These are phyloP conservation scores for Tadarida brasiliensis DNA, from an alignment of 2,797 vertebrate genomes.

Conservation along the genomic window DNA sequence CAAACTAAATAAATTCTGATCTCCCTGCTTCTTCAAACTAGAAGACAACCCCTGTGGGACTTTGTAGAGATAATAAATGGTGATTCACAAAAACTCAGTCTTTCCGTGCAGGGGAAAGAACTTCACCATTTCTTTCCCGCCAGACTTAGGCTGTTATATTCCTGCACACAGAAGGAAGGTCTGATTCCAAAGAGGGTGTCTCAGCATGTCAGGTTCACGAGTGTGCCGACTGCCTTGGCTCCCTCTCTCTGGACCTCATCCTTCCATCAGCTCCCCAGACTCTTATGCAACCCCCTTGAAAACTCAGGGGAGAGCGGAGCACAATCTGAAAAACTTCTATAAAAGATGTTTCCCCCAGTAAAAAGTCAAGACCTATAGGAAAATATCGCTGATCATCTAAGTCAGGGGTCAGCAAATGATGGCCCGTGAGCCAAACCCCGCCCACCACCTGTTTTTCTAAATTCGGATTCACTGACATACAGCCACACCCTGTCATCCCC, in stretches of 20 bases:
- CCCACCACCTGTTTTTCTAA: neutral
- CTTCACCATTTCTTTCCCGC: neutral
- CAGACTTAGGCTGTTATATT: neutral
- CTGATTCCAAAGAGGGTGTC: neutral
- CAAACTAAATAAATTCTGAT: neutral
- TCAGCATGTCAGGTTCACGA: neutral
- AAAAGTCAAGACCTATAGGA: neutral
- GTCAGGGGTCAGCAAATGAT: neutral
- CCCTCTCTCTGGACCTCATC: neutral
- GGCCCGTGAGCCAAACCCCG: neutral
- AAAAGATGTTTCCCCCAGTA: neutral
- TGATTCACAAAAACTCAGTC: neutral
- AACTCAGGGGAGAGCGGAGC: neutral
- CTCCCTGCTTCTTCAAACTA: neutral
- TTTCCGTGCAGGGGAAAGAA: neutral
- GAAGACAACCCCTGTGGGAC: neutral
- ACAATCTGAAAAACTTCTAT: neutral
- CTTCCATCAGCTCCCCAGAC: neutral
- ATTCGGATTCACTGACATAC: neutral
- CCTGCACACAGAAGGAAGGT: neutral
- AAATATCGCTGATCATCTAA: neutral
- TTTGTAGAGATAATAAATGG: conserved; percentile 5
- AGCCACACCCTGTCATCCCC: neutral
- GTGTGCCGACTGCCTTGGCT: neutral
- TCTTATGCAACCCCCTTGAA: neutral